Percentiles rank a stretch among this genome's conserved stretches.
phyloP scores from a whole-genome alignment of 2,888 invertebrate species.

The Rhimphoctona megacephalus region DNA sequence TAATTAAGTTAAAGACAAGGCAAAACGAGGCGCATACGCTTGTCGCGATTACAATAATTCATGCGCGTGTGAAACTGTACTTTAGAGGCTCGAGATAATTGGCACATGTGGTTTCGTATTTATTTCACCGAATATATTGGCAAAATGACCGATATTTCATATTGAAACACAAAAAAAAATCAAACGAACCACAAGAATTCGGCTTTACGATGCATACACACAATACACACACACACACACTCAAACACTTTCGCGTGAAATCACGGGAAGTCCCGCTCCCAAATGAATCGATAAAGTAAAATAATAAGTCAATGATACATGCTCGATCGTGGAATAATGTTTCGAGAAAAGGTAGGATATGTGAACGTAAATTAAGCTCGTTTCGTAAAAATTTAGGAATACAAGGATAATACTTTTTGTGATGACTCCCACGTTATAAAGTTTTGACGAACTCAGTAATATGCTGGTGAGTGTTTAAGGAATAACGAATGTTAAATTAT shows the following conservation, averaged over 20 bases:
- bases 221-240: constrained; percentile 9
- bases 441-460: constrained; percentile 10
- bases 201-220: constrained; percentile 7
- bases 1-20: constrained; percentile 31
- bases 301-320: constrained; percentile 14
- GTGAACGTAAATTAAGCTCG: constrained; percentile 20
- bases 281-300: constrained; percentile 7
- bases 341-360: background rate
- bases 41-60: constrained; percentile 27
- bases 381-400: constrained; percentile 51
- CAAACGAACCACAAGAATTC: background rate
- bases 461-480: constrained; percentile 28
- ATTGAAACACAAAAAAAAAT: background rate
- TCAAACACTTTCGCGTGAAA: background rate
- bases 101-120: constrained; percentile 28
- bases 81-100: constrained; percentile 23
- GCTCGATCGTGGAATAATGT: constrained; percentile 40
- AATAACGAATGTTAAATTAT: constrained; percentile 30
- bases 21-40: constrained; percentile 16
- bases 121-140: constrained; percentile 3
- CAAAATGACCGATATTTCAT: background rate
- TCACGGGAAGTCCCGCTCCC: constrained; percentile 19
- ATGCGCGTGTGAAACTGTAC: constrained; percentile 25
- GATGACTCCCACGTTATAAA: constrained; percentile 36
- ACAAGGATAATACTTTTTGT: constrained; percentile 62